Percentiles rank a stretch among this genome's conserved stretches.
Evolutionary conservation across 2,113 vertebrate species (phyloP).

Genomic region (Takifugu flavidus): DNA sequence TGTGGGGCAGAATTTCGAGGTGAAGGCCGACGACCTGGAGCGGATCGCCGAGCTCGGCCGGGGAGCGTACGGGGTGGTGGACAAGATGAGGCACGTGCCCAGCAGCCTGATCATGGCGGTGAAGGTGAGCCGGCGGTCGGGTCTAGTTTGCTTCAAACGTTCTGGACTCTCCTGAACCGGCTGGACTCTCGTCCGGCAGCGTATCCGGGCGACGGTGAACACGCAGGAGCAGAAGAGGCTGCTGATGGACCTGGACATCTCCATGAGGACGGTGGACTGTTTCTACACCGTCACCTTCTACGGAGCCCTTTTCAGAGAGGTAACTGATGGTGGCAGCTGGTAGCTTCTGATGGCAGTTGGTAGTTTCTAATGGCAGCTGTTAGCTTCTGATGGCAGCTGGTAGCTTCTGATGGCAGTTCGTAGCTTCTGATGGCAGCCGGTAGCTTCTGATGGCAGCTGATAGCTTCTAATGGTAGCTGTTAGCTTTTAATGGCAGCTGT

Average conservation of each 20-base stretch:
- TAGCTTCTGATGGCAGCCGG: too few species aligned
- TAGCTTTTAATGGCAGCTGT: too few species aligned
- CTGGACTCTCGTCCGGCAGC: constrained; percentile 54
- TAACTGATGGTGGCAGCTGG: constrained; percentile 35
- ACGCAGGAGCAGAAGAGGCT: constrained; percentile 96
- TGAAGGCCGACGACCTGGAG: constrained; percentile 94
- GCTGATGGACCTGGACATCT: constrained; percentile 94
- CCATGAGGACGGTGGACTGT: constrained; percentile 96
- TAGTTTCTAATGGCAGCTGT: too few species aligned
- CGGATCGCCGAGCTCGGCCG: constrained; percentile 89
- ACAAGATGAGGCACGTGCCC: constrained; percentile 93
- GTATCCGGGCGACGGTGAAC: constrained; percentile 94
- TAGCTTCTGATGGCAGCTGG: too few species aligned
- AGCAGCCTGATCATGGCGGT: constrained; percentile 95
- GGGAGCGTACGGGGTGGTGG: constrained; percentile 94
- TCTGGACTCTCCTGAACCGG: neutral
- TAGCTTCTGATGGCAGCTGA: too few species aligned
- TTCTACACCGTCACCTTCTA: constrained; percentile 95
- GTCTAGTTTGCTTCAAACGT: too few species aligned
- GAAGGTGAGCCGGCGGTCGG: constrained; percentile 75
- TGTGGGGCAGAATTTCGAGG: constrained; percentile 87
- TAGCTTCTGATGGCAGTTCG: too few species aligned
- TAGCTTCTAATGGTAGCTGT: too few species aligned
- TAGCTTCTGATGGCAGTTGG: too few species aligned
- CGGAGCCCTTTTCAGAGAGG: constrained; percentile 93